These are phyloP conservation scores for Ips nitidus DNA, from an alignment of 1,140 invertebrate species.

Conservation along the genomic window DNA sequence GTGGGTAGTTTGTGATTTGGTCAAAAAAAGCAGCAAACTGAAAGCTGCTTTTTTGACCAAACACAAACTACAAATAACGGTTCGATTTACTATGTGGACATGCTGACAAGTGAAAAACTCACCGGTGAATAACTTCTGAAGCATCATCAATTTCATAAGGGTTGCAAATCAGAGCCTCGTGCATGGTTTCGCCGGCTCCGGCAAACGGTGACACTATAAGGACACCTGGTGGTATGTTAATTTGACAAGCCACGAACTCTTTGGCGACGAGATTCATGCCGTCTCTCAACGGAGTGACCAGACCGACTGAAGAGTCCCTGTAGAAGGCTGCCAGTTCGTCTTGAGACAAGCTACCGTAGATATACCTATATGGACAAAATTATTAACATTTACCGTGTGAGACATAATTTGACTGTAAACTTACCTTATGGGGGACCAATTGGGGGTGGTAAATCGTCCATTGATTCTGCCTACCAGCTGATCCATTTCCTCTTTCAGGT, in stretches of 20 bases:
- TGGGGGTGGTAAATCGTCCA: slow-evolving; percentile 82
- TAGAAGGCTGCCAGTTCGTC: slow-evolving; percentile 84
- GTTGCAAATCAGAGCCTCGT: slow-evolving; percentile 82
- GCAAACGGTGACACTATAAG: slow-evolving; percentile 88
- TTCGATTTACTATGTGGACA: neutral
- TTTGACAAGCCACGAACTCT: slow-evolving; percentile 91
- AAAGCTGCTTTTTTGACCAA: neutral
- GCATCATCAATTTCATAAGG: slow-evolving; percentile 87
- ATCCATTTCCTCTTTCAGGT: slow-evolving; percentile 89
- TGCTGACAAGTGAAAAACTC: neutral
- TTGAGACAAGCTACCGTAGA: slow-evolving; percentile 85
- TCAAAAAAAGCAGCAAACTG: too few species aligned
- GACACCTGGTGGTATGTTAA: slow-evolving; percentile 82
- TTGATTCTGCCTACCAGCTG: slow-evolving; percentile 86
- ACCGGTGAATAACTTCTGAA: slow-evolving; percentile 79
- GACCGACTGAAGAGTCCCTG: slow-evolving; percentile 78
- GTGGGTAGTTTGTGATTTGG: too few species aligned
- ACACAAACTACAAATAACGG: neutral
- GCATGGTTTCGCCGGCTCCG: slow-evolving; percentile 89
- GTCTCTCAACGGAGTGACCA: slow-evolving; percentile 84
- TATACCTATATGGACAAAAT: slow-evolving; percentile 74
- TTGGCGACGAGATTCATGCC: slow-evolving; percentile 95
- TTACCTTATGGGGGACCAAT: slow-evolving; percentile 84
- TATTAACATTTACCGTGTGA: slow-evolving; percentile 51
- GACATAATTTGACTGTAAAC: neutral